Evolutionary conservation across 1,140 invertebrate species (phyloP), one percentile per base, ranked within the genome.

Genomic region (Lepidostoma basale): DNA sequence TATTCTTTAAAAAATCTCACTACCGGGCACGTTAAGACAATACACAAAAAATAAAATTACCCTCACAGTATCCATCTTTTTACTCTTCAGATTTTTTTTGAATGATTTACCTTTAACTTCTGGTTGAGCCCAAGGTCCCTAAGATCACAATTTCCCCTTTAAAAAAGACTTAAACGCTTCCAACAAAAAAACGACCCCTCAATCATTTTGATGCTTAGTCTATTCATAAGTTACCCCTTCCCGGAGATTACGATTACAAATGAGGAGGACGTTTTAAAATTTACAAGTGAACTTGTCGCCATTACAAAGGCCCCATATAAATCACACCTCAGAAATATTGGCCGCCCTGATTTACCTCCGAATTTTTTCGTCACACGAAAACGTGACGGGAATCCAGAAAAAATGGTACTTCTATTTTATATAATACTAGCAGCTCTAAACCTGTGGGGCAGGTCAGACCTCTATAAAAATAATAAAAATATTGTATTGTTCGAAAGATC

Each of bases 341-440:
- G 3, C 45, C 45, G 23, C 23, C n/a, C 45, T 49, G 45, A 49
- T 49, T 49, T 26, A 49, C 45, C 45, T 49, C 45, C 2, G 45
- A 49, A 23, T 49, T 49, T 49, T 49, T 49, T 49, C 45, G 45
- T 49, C 45, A 49, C 22, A 23, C 45, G 22, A 49, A 49, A 49
- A 49, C 45, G 45, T 49, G 45, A 6, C 12, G 45, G 20, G 45
- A 49, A 49, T 49, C 10, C 25, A 23, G 18, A 49, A 23, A 12
- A 49, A n/a, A n/a, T n/a, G 3, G 2, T n/a, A 22, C 4, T 49
- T 49, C 25, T 23, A 49, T 25, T 23, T 23, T 23, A 23, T 23
- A 49, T 49, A 49, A 49, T 49, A 23, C 45, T 12, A n/a, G 12
- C 8, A 49, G 23, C 23, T 0, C 45, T 26, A 2, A 49, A 49